phyloP scores from a whole-genome alignment of 2,113 vertebrate species.

The Myiagra hebetior region DNA sequence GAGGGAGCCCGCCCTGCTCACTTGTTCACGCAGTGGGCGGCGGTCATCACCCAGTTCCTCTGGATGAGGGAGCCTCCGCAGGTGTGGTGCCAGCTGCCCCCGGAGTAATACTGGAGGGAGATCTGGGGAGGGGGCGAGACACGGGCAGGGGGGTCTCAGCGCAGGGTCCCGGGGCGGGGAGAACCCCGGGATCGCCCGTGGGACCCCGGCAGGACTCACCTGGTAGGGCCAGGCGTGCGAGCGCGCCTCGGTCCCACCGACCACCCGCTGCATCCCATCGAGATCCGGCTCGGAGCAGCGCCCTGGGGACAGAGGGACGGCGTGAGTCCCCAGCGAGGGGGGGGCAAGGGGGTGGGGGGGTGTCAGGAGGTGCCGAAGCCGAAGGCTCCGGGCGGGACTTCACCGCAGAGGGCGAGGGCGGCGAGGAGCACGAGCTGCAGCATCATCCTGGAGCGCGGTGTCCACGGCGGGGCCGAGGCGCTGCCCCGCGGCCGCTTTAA shows the following conservation, averaged over 20 bases:
- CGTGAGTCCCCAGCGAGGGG: fast-evolving
- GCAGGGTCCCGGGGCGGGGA: neutral
- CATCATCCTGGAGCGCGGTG: neutral
- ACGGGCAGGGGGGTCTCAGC: neutral
- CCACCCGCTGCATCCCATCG: slow-evolving; percentile 72
- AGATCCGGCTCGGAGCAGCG: slow-evolving; percentile 58
- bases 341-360: fast-evolving
- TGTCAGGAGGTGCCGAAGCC: neutral
- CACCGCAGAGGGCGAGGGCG: slow-evolving; percentile 1
- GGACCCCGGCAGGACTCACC: slow-evolving; percentile 63
- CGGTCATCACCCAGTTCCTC: slow-evolving; percentile 85
- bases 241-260: slow-evolving; percentile 79
- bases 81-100: slow-evolving; percentile 75
- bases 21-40: slow-evolving; percentile 84
- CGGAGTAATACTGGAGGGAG: slow-evolving; percentile 79
- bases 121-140: slow-evolving; percentile 54
- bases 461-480: fast-evolving
- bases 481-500: fast-evolving
- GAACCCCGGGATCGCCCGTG: fast-evolving
- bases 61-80: slow-evolving; percentile 85
- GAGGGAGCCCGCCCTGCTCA: neutral
- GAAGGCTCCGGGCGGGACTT: fast-evolving
- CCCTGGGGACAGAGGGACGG: slow-evolving; percentile 68
- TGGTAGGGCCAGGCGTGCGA: slow-evolving; percentile 87
- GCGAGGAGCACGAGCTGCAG: slow-evolving; percentile 22